These are phyloP conservation scores for Isurus oxyrinchus DNA, from an alignment of 2,113 vertebrate species.

Conservation along the genomic window DNA sequence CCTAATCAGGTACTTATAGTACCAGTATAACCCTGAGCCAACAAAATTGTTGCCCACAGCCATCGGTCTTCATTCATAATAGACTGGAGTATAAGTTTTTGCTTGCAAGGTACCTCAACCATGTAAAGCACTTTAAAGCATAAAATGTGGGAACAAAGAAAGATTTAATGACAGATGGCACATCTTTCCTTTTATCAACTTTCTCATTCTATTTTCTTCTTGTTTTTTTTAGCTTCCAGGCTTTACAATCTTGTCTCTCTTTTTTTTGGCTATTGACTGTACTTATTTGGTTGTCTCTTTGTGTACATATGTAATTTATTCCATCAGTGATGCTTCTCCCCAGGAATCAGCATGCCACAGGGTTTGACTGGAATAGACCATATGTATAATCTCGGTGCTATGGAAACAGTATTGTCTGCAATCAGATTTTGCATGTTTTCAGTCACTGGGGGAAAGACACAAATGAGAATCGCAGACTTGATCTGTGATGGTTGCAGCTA, in stretches of 20 bases:
- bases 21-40: neutral
- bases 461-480: neutral
- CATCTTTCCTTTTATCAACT: neutral
- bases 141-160: neutral
- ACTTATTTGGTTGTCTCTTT: neutral
- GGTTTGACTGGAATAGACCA: constrained; percentile 31
- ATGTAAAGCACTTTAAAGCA: neutral
- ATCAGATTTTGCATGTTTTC: constrained; percentile 28
- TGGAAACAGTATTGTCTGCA: constrained; percentile 28
- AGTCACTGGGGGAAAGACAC: neutral
- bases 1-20: neutral
- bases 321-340: neutral
- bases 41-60: neutral
- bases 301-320: constrained; percentile 3
- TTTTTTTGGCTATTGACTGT: neutral
- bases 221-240: neutral
- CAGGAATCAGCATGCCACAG: constrained; percentile 17
- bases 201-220: neutral
- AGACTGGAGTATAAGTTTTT: neutral
- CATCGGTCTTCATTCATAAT: neutral
- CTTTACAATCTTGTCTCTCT: neutral
- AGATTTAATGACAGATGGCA: neutral
- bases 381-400: constrained; percentile 23
- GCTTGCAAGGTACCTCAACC: neutral
- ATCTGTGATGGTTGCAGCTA: neutral